phyloP scores from a whole-genome alignment of 2,113 vertebrate genomes.

The Empidonax alnorum region DNA sequence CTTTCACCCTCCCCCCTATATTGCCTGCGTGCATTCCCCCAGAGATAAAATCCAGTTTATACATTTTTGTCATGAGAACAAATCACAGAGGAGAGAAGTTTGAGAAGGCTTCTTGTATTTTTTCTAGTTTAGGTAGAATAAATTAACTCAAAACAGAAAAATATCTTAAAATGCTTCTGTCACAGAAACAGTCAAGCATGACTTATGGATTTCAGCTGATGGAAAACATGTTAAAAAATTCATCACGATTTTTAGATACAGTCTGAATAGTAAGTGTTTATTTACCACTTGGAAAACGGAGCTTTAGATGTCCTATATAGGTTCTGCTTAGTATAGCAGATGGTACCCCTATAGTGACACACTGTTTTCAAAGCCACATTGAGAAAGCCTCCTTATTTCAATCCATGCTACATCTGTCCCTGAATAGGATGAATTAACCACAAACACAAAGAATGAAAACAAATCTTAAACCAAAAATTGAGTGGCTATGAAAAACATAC shows the following conservation, averaged over 20 bases:
- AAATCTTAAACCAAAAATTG: not conserved
- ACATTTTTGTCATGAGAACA: not conserved
- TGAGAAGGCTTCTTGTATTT: not conserved
- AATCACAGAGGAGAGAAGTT: conserved; percentile 18
- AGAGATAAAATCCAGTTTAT: not conserved
- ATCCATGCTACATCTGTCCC: not conserved
- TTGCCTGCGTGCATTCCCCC: not conserved
- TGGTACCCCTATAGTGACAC: not conserved
- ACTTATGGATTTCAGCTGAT: conserved; percentile 36
- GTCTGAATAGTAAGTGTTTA: conserved; percentile 23
- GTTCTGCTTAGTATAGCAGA: conserved; percentile 2
- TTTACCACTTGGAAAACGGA: not conserved
- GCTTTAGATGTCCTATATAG: not conserved
- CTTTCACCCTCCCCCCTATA: not conserved
- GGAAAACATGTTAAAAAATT: conserved; percentile 45
- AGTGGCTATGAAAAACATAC: not conserved
- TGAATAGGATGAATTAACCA: conserved; percentile 13
- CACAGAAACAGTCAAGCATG: conserved; percentile 46
- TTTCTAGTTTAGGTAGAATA: conserved; percentile 25
- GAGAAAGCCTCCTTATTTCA: conserved; percentile 29
- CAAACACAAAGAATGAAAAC: conserved; percentile 10
- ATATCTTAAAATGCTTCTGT: conserved; percentile 45
- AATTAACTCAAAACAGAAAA: conserved; percentile 39
- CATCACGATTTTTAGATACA: not conserved
- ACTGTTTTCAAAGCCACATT: conserved; percentile 27